Conservation (phyloP, 2,797 vertebrate genomes). For the Manis crassicaudata region DNA sequence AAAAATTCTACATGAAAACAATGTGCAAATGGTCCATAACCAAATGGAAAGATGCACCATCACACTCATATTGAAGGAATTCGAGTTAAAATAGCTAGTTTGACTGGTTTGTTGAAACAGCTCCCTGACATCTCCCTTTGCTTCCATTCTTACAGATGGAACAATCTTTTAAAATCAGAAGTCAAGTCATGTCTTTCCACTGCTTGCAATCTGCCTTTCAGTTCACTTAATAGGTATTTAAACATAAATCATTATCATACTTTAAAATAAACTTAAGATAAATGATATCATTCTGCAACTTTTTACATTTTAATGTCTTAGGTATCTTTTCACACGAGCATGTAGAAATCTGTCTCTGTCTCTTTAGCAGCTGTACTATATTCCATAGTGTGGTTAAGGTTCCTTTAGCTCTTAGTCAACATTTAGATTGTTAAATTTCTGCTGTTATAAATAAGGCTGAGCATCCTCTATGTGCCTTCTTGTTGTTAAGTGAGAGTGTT, state of each 20-base stretch:
- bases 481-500: not conserved
- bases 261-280: not conserved
- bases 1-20: not conserved
- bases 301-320: not conserved
- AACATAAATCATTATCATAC: not conserved
- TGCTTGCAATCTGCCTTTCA: not conserved
- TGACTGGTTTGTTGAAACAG: not conserved
- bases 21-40: not conserved
- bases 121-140: not conserved
- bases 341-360: not conserved
- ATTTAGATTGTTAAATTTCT: not conserved
- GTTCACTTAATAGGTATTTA: not conserved
- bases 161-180: not conserved
- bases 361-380: not conserved
- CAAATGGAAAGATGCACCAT: not conserved
- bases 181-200: not conserved
- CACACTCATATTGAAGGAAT: not conserved
- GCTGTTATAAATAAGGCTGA: not conserved
- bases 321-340: not conserved
- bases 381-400: not conserved
- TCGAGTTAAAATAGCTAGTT: not conserved
- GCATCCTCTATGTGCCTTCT: not conserved
- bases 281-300: not conserved
- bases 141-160: not conserved
- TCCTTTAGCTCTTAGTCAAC: not conserved